Evolutionary conservation across 2,113 vertebrate species (phyloP).

Genomic region (Desmodus rotundus): DNA sequence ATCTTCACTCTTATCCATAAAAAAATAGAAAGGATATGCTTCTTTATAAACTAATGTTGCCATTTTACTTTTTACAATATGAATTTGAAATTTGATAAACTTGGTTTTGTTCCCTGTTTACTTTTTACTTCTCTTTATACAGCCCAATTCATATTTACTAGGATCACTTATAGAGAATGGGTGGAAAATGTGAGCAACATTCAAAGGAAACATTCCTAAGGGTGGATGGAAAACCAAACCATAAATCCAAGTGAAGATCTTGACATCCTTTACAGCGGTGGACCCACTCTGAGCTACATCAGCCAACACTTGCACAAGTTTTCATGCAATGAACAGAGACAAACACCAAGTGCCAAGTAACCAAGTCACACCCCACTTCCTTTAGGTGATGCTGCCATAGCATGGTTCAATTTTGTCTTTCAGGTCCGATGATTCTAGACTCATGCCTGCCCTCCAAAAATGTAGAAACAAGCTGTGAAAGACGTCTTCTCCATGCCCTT

Average conservation of each 20-base stretch:
- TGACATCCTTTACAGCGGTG: background rate
- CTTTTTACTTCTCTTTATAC: background rate
- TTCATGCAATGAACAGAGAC: background rate
- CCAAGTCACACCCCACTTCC: background rate
- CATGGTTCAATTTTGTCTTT: background rate
- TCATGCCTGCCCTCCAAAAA: background rate
- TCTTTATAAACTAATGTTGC: slow-evolving; percentile 10
- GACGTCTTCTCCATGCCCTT: background rate
- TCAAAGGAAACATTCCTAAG: slow-evolving; percentile 22
- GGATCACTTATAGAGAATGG: background rate
- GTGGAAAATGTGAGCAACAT: background rate
- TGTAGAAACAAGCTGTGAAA: background rate
- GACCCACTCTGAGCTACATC: background rate
- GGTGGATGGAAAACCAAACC: background rate
- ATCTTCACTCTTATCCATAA: background rate
- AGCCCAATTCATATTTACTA: background rate
- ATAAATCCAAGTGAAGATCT: background rate
- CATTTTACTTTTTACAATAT: background rate
- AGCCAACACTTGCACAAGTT: background rate
- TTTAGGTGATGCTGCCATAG: background rate
- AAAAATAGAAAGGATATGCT: background rate
- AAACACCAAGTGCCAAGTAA: background rate
- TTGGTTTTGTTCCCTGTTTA: background rate
- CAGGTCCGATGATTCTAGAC: background rate
- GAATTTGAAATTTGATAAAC: slow-evolving; percentile 23